Evolutionary conservation across 2,113 vertebrate genomes (phyloP).

Genomic region (Sprattus sprattus): DNA sequence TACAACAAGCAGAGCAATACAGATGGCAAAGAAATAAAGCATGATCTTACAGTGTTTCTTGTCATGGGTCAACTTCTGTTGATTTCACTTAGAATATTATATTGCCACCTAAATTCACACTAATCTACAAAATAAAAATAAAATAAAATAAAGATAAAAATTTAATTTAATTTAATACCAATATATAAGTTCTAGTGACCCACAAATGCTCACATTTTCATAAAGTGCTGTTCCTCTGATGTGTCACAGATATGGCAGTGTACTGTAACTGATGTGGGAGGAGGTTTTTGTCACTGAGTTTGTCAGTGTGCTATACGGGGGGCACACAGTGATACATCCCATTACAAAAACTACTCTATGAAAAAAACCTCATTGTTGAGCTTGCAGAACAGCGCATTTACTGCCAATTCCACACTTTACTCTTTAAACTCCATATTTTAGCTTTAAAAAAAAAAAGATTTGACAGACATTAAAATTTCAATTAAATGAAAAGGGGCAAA

Average conservation of each 20-base stretch:
- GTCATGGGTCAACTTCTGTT: background rate
- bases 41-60: background rate
- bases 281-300: background rate
- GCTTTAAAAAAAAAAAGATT: too few relatives aligned
- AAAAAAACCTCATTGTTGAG: background rate
- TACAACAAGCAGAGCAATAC: too few relatives aligned
- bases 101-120: too few relatives aligned
- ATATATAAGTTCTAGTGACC: too few relatives aligned
- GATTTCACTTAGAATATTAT: background rate
- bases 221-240: background rate
- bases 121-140: too few relatives aligned
- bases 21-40: too few relatives aligned
- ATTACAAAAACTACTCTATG: constrained; percentile 16
- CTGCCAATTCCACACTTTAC: too few relatives aligned
- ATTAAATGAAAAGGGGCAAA: too few relatives aligned
- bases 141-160: background rate
- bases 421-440: too few relatives aligned
- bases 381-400: background rate
- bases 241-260: background rate
- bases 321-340: constrained; percentile 3
- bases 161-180: too few relatives aligned
- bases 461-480: too few relatives aligned
- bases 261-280: background rate
- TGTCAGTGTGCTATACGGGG: background rate
- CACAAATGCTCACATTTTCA: too few relatives aligned